These are phyloP conservation scores for Notodonta ziczac DNA, from an alignment of 2,888 invertebrate species.

Conservation along the genomic window DNA sequence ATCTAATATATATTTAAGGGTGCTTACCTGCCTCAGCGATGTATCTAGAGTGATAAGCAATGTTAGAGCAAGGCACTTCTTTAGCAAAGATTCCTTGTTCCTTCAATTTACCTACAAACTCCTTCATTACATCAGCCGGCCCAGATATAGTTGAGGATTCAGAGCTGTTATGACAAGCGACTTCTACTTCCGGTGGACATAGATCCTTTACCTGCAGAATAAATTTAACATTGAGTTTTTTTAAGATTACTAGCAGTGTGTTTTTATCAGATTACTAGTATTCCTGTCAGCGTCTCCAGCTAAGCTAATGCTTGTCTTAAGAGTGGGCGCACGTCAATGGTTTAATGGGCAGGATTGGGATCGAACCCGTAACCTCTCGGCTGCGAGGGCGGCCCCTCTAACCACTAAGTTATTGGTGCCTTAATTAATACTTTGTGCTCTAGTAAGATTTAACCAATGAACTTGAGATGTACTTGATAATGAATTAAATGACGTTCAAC, in stretches of 20 bases:
- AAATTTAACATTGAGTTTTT: conserved; percentile 1
- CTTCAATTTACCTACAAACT: conserved; percentile 76
- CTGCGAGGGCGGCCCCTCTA: too few species aligned
- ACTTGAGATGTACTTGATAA: too few species aligned
- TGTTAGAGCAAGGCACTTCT: conserved; percentile 86
- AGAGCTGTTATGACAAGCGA: conserved; percentile 92
- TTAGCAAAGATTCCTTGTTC: conserved; percentile 53
- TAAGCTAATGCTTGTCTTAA: too few species aligned
- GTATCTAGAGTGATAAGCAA: conserved; percentile 94
- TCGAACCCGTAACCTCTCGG: too few species aligned
- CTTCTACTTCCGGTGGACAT: conserved; percentile 86
- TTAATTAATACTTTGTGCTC: too few species aligned
- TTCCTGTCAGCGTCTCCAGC: too few species aligned
- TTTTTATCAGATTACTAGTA: too few species aligned
- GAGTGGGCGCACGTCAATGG: too few species aligned
- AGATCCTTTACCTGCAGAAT: conserved; percentile 41
- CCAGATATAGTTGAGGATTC: conserved; percentile 92
- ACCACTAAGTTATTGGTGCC: too few species aligned
- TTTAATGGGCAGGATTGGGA: too few species aligned
- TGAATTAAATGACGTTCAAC: too few species aligned
- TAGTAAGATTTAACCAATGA: too few species aligned
- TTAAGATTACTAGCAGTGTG: not conserved
- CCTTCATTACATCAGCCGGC: conserved; percentile 84
- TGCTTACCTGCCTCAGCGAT: conserved; percentile 77
- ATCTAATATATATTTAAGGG: not conserved